Evolutionary conservation across 2,113 vertebrate species (phyloP), one percentile per base, ranked within the genome.

Genomic region (Rhadina sibilatrix): DNA sequence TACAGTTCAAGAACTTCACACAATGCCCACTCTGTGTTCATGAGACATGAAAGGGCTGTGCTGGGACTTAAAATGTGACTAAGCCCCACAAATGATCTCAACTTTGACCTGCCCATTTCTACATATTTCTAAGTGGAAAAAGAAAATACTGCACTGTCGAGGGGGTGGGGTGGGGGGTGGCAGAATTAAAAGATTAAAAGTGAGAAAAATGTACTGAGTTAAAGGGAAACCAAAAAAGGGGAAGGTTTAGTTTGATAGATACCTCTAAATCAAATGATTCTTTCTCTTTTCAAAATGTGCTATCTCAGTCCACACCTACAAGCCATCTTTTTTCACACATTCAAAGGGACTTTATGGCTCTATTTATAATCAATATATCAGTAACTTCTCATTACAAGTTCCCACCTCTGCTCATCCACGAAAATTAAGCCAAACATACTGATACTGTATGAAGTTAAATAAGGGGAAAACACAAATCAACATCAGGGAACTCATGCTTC

Each of bases 41-140:
- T 9, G 46, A 61, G 69, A 97, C 90, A 96, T 97, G 94, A 97
- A 97, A 97, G 88, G 60, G 37, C 88, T 92, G 23, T 44, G 72
- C 88, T 94, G 60, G 80, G 86, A 90, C 94, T 95, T 90, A 74
- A 71, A 94, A 76, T 84, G 80, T 53, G 80, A 87, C 83, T 95
- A 95, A 95, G 88, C 86, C 83, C 49, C 88, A 75, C 83, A 96
- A 95, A 93, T 23, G 20, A 95, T 90, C 79, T 96, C 92, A 96
- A 89, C 93, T 97, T 93, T 97, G 96, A 96, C 94, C 93, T 96
- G 64, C 76, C 90, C 80, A 96, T 90, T 97, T 96, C 93, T 89
- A 92, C 85, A 82, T 94, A 96, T 94, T 94, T 95, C 83, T 70
- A 83, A 93, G 82, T 54, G 60, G 71, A 80, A 85, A 86, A 94